These are phyloP conservation scores for Tragelaphus buxtoni DNA, from an alignment of 2,113 vertebrate genomes.

Conservation along the genomic window DNA sequence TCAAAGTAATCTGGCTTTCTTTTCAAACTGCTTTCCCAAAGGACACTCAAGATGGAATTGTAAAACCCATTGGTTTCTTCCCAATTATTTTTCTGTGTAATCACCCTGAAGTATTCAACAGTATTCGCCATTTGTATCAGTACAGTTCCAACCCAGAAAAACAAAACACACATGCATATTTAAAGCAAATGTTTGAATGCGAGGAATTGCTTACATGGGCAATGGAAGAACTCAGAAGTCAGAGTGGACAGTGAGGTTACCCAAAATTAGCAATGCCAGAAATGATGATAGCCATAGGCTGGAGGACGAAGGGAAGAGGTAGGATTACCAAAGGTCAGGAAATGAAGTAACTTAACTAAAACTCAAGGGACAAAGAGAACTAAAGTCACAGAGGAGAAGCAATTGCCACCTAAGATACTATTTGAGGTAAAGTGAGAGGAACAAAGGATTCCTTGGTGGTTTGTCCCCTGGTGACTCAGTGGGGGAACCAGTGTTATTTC, in stretches of 20 bases:
- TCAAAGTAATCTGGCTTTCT: not conserved
- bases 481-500: not conserved
- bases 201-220: not conserved
- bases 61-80: not conserved
- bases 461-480: not conserved
- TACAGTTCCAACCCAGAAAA: not conserved
- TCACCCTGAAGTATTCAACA: not conserved
- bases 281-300: not conserved
- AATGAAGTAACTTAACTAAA: not conserved
- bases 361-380: not conserved
- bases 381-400: not conserved
- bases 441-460: not conserved
- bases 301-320: not conserved
- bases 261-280: not conserved
- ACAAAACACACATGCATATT: not conserved
- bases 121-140: not conserved
- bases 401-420: not conserved
- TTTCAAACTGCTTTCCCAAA: not conserved
- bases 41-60: not conserved
- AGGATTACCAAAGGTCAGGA: not conserved
- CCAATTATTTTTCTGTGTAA: not conserved
- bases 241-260: not conserved
- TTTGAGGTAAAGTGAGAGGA: not conserved
- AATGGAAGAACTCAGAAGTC: not conserved
- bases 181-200: not conserved